Conservation (phyloP, 1,140 invertebrate genomes). For the Brachionus rotundiformis region DNA sequence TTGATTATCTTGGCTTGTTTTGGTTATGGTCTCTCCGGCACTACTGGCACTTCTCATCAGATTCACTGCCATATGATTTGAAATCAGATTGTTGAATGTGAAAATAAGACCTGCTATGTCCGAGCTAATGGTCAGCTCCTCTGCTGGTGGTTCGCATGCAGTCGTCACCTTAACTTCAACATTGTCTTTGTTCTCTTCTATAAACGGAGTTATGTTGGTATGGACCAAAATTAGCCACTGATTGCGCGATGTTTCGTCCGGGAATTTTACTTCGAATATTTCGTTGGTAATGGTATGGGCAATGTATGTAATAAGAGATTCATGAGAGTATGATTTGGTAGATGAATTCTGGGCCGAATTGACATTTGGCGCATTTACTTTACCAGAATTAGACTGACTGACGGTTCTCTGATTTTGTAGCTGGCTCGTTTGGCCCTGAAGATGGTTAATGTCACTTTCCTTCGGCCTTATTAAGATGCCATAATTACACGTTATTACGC, state of each 20-base stretch:
- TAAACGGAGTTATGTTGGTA: conserved; percentile 48
- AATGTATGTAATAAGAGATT: conserved; percentile 29
- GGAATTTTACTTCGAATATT: conserved; percentile 49
- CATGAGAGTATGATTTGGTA: not conserved
- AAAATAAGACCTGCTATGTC: conserved; percentile 14
- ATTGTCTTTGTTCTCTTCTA: conserved; percentile 30
- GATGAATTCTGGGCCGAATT: not conserved
- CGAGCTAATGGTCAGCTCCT: not conserved
- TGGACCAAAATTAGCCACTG: conserved; percentile 41
- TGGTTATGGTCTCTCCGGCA: conserved; percentile 47
- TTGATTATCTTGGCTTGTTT: conserved; percentile 24
- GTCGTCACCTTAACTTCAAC: not conserved
- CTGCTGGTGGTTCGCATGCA: not conserved
- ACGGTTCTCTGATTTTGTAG: not conserved
- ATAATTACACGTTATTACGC: conserved; percentile 37
- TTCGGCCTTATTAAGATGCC: not conserved
- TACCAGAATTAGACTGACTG: not conserved
- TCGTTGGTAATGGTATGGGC: conserved; percentile 46
- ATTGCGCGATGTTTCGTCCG: conserved; percentile 16
- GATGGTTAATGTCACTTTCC: conserved; percentile 1
- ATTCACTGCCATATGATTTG: conserved; percentile 41
- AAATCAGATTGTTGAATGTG: conserved; percentile 16
- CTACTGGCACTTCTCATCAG: conserved; percentile 52
- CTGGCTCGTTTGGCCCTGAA: conserved; percentile 18
- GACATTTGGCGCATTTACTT: not conserved